phyloP scores from a whole-genome alignment of 2,888 invertebrate species.

The Scaptomyza cyrtandrae region DNA sequence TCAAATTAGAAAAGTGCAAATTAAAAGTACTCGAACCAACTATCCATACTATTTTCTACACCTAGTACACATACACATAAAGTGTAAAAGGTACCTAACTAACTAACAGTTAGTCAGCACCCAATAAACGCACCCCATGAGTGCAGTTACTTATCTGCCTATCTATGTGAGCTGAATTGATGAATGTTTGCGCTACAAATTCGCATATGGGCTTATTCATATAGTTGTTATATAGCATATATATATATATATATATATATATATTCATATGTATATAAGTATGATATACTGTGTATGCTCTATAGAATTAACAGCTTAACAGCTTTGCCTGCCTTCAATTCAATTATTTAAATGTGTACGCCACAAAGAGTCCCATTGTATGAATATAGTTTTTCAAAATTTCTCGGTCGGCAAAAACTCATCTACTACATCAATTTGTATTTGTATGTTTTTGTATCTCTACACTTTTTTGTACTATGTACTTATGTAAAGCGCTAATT shows the following conservation, averaged over 20 bases:
- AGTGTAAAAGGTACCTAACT: conserved; percentile 1
- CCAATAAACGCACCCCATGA: conserved; percentile 30
- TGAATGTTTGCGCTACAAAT: conserved; percentile 64
- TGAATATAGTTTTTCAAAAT: conserved; percentile 62
- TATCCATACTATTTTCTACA: conserved; percentile 2
- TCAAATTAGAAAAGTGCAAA: conserved; percentile 37
- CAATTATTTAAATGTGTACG: conserved; percentile 57
- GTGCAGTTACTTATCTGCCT: conserved; percentile 29
- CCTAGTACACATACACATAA: neutral
- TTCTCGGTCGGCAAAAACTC: conserved; percentile 34
- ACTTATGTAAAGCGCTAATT: conserved; percentile 50
- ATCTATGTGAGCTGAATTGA: conserved; percentile 34
- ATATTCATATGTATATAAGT: conserved; percentile 3
- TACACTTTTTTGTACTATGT: neutral
- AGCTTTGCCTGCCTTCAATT: conserved; percentile 75
- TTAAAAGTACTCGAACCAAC: conserved; percentile 35
- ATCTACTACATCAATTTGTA: conserved; percentile 6
- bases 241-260: neutral
- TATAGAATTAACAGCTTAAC: conserved; percentile 55
- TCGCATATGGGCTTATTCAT: conserved; percentile 38
- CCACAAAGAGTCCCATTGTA: conserved; percentile 60
- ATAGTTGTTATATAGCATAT: conserved; percentile 20
- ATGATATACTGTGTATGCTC: conserved; percentile 9
- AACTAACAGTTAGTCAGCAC: conserved; percentile 38
- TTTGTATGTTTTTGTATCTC: conserved; percentile 9